A percentile compares a stretch with the other conserved stretches of the same genome.
phyloP scores from a whole-genome alignment of 1,140 invertebrate species.

The Caenorhabditis remanei region DNA sequence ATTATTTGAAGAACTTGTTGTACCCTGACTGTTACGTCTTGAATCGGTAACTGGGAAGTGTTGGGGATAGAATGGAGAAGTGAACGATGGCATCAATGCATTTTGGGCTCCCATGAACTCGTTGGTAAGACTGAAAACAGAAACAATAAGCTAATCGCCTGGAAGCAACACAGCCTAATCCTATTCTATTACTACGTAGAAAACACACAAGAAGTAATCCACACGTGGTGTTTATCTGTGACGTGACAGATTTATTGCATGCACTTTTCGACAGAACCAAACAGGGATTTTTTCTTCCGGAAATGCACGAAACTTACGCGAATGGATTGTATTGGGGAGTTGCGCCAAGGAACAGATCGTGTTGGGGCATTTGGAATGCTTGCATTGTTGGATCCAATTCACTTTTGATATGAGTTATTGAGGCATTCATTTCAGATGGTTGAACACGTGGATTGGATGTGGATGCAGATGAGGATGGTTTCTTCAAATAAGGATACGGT shows the following conservation, averaged over 20 bases:
- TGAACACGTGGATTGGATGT: neutral
- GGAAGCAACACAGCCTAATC: conserved; percentile 16
- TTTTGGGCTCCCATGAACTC: conserved; percentile 31
- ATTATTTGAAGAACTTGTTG: neutral
- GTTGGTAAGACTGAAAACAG: conserved; percentile 28
- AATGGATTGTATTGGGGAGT: conserved; percentile 8
- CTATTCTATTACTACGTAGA: conserved; percentile 23
- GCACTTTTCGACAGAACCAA: neutral
- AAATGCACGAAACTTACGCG: conserved; percentile 37
- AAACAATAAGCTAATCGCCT: neutral
- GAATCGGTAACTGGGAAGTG: conserved; percentile 15
- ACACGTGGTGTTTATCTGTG: conserved; percentile 45
- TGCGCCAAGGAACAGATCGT: conserved; percentile 27
- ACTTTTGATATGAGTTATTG: conserved; percentile 35
- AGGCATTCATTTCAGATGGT: conserved; percentile 43
- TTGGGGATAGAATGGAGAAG: conserved; percentile 18
- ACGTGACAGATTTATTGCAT: neutral
- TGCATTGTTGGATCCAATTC: conserved; percentile 46
- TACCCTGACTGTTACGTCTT: conserved; percentile 16
- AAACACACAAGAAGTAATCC: conserved; percentile 40
- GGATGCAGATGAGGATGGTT: conserved; percentile 4
- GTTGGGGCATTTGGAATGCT: conserved; percentile 34
- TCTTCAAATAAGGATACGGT: neutral
- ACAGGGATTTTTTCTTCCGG: neutral
- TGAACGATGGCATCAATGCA: conserved; percentile 31